Base-by-base conservation (phyloP, 2,888 invertebrate genomes). In the Taphrorychus bicolor region DNA sequence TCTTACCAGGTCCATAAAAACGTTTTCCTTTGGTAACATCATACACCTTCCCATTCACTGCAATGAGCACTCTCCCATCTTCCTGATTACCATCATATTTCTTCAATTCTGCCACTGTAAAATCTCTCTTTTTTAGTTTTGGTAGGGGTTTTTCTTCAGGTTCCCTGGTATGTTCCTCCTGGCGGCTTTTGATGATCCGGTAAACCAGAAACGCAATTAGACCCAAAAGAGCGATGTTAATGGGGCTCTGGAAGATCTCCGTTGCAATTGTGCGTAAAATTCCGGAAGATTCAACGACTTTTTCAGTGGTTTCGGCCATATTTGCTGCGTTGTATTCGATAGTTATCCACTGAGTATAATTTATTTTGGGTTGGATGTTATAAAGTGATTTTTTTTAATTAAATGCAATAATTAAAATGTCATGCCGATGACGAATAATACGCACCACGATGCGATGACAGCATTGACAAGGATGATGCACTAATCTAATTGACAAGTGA, bases 31-130 rank as follows among this genome's bases (percentile, higher is more conserved):
- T 89, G 45, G 97, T 97, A 73, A 92, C 96, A 84, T 98, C 98
- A 84, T 95, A 98, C 58, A 98, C 92, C 84, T 90, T 95, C 21
- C 97, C 95, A 82, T 97, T 97, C 59, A 98, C 94, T 5, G 95
- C 97, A 48, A 98, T 89, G 72, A 97, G 85, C 69, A 98, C 91
- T 73, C 97, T 85, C 21, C 95, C 95, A 78, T 97, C 96, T 23
- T 89, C 85, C 77, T 91, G 92, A 61, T 84, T 91, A 3, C 98
- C 98, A 81, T 97, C 93, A 81, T 89, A 97, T 74, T 90, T 87
- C 73, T 89, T 89, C 72, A 98, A 84, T 82, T 98, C 96, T 74
- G 92, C 88, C 45, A 94, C 85, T 2, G 94, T 95, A 85, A 98
- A 95, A 81, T 98, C 98, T 76, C 89, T 89, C 75, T 93, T 91